Conservation (phyloP, 2,113 vertebrate species). For the Pangasianodon gigas region DNA sequence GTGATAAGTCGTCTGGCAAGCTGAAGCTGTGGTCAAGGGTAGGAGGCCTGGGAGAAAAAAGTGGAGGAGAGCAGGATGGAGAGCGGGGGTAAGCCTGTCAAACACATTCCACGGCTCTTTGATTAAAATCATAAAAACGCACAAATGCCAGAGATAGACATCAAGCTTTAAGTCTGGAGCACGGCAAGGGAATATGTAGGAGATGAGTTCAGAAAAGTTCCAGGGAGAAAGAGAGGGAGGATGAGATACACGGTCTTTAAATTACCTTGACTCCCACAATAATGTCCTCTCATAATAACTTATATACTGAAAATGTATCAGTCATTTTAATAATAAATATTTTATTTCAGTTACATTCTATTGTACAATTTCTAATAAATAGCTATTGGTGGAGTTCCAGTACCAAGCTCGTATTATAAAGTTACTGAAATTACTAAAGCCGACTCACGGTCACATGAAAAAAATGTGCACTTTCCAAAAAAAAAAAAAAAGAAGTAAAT, state of each 20-base stretch:
- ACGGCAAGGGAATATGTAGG: constrained; percentile 7
- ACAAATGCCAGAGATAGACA: constrained; percentile 40
- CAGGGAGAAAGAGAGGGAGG: background rate
- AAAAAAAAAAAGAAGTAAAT: no score
- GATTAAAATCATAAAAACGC: constrained; percentile 59
- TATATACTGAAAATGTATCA: background rate
- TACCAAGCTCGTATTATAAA: background rate
- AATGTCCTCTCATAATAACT: background rate
- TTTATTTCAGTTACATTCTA: background rate
- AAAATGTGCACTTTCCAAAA: background rate
- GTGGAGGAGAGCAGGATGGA: background rate
- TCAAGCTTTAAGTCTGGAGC: constrained; percentile 40
- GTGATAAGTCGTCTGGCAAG: constrained; percentile 68
- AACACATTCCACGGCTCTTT: constrained; percentile 58
- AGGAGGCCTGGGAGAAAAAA: background rate
- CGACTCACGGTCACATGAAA: background rate
- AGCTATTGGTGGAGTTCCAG: background rate
- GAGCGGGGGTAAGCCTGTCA: background rate
- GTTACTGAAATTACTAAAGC: background rate
- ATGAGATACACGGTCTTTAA: background rate
- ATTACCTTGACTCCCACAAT: background rate
- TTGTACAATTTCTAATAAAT: background rate
- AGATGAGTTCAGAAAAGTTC: background rate
- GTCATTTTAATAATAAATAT: background rate
- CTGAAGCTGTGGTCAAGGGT: constrained; percentile 57